Base-by-base conservation (phyloP, 2,797 vertebrate species). In the Clarias laeviceps region DNA sequence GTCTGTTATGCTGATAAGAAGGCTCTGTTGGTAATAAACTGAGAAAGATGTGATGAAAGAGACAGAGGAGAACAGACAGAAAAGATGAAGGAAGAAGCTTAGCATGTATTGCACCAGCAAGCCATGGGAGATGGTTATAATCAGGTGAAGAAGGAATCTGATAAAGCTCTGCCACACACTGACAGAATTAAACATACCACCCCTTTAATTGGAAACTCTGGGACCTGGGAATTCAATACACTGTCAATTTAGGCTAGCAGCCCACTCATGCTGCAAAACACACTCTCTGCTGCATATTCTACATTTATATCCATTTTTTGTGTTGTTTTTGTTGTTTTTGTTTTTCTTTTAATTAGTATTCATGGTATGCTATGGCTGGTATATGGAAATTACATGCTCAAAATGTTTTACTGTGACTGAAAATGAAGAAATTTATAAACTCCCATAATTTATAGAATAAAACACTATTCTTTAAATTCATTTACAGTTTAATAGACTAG, bases 121-220 rank as follows among this genome's bases (percentile, higher is more conserved):
- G 54, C 73, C 80, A 64, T 18, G 6, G 15, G 86, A 88, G 70
- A 82, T 37, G 20, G n/a, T 76, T 83, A 82, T 82, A 84, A 88
- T 82, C 85, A 88, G 83, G 82, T 27, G 62, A 56, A 87, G 68
- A 45, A 72, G 29, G n/a, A 80, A 85, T 90, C 86, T 85, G 85
- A 88, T 88, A 85, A 83, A 82, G 74, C 24, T 50, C 79, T 62
- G 56, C 80, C 80, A 69, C 76, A 85, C 85, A 86, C 84, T 70
- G 87, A 89, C 82, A 54, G 85, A 90, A 90, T 89, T 87, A 89
- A 87, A 90, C 88, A 89, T 86, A 83, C 87, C 80, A 59, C 73
- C 78, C 37, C 79, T 88, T 88, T 90, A 90, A 90, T 87, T 89
- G 84, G 83, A 82, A 86, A 89, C 88, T 73, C 76, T 82, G 85